phyloP scores from a whole-genome alignment of 1,140 invertebrate genomes.

The Drosophila nebulosa region DNA sequence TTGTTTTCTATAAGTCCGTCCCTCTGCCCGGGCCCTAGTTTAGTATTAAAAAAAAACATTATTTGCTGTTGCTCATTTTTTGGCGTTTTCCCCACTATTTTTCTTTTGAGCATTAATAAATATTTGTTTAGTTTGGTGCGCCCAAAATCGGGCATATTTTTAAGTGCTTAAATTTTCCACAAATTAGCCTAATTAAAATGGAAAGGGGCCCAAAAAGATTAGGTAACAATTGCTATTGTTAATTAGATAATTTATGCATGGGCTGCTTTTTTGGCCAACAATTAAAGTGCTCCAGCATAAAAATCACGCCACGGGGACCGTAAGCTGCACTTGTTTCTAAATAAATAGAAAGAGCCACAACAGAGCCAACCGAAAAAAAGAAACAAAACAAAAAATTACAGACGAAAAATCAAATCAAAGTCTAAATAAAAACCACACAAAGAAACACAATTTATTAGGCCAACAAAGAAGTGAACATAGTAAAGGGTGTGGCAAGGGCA shows the following conservation, averaged over 20 bases:
- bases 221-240: slow-evolving; percentile 34
- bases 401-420: slow-evolving; percentile 73
- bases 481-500: background rate
- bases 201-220: background rate
- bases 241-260: slow-evolving; percentile 47
- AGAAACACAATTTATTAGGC: slow-evolving; percentile 72
- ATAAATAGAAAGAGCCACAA: slow-evolving; percentile 63
- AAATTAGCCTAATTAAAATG: slow-evolving; percentile 71
- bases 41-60: background rate
- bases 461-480: slow-evolving; percentile 27
- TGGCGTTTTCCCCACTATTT: slow-evolving; percentile 4
- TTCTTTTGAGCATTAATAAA: slow-evolving; percentile 36
- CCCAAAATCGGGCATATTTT: background rate
- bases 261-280: background rate
- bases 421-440: slow-evolving; percentile 67
- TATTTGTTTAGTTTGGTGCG: slow-evolving; percentile 42
- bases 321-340: slow-evolving; percentile 58
- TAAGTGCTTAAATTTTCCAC: slow-evolving; percentile 16
- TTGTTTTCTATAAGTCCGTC: background rate
- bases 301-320: slow-evolving; percentile 17
- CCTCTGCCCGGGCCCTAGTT: no score
- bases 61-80: slow-evolving; percentile 25
- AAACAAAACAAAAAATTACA: slow-evolving; percentile 11
- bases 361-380: background rate
- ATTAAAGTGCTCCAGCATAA: background rate